Conservation (phyloP, 1,140 invertebrate genomes). For the Augochlora pura region DNA sequence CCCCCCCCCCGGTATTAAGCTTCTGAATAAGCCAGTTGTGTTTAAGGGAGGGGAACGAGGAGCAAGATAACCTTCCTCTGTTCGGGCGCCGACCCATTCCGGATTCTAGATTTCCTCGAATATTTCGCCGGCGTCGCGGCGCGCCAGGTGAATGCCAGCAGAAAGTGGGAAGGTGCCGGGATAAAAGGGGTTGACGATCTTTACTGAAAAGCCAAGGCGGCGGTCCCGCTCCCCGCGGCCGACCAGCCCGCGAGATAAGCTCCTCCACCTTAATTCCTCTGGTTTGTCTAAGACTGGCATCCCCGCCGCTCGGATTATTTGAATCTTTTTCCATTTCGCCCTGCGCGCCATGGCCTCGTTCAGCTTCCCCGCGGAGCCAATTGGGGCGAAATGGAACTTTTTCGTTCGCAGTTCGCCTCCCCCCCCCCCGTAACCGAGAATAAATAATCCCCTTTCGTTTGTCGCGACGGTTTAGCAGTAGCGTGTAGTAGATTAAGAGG, state of each 20-base stretch:
- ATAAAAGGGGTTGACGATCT: conserved; percentile 52
- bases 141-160: conserved; percentile 42
- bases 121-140: conserved; percentile 10
- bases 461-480: not conserved
- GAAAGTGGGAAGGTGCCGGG: conserved; percentile 43
- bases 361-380: conserved; percentile 8
- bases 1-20: not conserved
- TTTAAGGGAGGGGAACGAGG: conserved; percentile 20
- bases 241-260: conserved; percentile 15
- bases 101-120: conserved; percentile 43
- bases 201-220: conserved; percentile 44
- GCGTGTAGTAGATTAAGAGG: too few relatives aligned
- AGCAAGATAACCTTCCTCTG: conserved; percentile 44
- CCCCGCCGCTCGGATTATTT: conserved; percentile 48
- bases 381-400: not conserved
- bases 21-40: conserved; percentile 1
- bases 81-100: conserved; percentile 28
- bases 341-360: not conserved
- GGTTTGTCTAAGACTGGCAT: conserved; percentile 43
- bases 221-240: not conserved
- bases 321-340: conserved; percentile 36
- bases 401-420: too few relatives aligned
- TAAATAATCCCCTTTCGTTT: not conserved
- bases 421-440: not conserved
- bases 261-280: conserved; percentile 49